Evolutionary conservation across 2,888 invertebrate species (phyloP), one percentile per base, ranked within the genome.

Genomic region (Machimus atricapillus): DNA sequence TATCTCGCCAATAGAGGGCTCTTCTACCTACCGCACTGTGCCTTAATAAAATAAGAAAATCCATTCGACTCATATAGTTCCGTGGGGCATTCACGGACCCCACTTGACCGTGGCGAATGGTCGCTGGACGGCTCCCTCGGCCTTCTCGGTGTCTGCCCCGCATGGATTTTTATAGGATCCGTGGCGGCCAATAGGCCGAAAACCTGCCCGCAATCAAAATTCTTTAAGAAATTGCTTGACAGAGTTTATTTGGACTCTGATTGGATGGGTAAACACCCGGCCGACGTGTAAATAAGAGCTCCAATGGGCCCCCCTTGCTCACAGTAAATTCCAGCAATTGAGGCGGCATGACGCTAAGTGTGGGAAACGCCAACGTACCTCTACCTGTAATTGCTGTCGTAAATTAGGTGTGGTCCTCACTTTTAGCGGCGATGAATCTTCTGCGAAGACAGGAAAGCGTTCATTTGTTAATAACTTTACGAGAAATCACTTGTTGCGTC

Each of bases 331-430:
- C 86, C 77, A 77, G n/a, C 77, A 86, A 77, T 76, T 86, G 77
- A 76, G 31, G 43, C 19, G 56, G 34, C 56, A 34, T 77, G 52
- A 86, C 86, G 86, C 56, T 86, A 77, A 86, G 56, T 86, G 86
- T 86, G 86, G 86, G 86, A 86, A 86, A 77, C 43, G 52, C 86
- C 77, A 86, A 77, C 56, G 77, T 31, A 23, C 56, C 19, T 56
- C 56, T 56, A 19, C 66, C 27, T 52, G 56, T 86, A 86, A 77
- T 86, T 86, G 86, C 76, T 56, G 86, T 77, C 86, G 74, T 86
- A 86, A 86, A 86, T 86, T 56, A 86, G 86, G 86, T 86, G 86
- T 86, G 86, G 86, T 86, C 77, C 46, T 86, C 77, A 46, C 74
- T 43, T 66, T 85, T 74, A 85, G 37, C 85, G 74, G 85, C 43